Base-by-base conservation (phyloP, 2,113 vertebrate species). In the Poeciliopsis turrubarensis region DNA sequence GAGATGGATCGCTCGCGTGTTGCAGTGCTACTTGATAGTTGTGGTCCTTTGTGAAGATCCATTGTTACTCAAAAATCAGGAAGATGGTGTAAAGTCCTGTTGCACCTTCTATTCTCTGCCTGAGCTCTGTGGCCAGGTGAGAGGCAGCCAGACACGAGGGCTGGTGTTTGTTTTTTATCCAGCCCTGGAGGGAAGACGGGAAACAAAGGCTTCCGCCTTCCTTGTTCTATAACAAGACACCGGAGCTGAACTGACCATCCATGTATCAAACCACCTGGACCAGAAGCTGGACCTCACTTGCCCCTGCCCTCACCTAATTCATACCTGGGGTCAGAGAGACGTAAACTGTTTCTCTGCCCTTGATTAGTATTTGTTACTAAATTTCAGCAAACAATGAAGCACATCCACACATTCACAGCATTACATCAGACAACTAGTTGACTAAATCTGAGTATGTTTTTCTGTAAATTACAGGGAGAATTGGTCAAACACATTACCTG, bases 191-290 rank as follows among this genome's bases (percentile, higher is more conserved):
- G 78, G 86, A 72, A 79, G 71, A 80, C 78, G 80, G 90, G 92
- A 92, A 92, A 70, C 80, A 87, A 67, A 87, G 85, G 77, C 83
- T 90, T 92, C 90, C 80, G 78, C 76, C 77, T 78, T 75, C 61
- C 57, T 67, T 30, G 54, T 34, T 69, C 57, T 68, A 76, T 65
- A 90, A 88, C 19, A 60, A 61, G 91, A 93, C 91, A 92, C 80
- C 89, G 0, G 90, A 93, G 89, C 72, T 60, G 84, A 92, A 85
- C 91, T 92, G 91, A 91, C 91, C 91, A 91, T 90, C 90, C 92
- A 90, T 92, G 92, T 89, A 85, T 90, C 83, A 68, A 78, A 90
- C 89, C 92, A 93, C 91, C 90, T 90, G 92, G 89, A 32, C 87
- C 84, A 91, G 90, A 88, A 69, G 60, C 67, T 75, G 83, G 90